These are phyloP conservation scores for Perca flavescens DNA, from an alignment of 2,113 vertebrate genomes.

Conservation along the genomic window DNA sequence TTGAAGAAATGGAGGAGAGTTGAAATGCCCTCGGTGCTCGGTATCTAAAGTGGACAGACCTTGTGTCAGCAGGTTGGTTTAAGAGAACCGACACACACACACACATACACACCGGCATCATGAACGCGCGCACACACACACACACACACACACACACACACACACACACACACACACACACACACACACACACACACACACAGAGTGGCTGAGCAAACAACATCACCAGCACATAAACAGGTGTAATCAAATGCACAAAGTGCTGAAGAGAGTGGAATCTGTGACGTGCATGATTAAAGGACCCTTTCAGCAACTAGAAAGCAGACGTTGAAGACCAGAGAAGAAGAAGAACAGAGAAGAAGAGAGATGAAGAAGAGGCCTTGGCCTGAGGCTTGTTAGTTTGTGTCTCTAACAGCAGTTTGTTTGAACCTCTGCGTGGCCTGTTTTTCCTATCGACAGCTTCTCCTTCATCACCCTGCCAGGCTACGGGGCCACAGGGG, in stretches of 20 bases:
- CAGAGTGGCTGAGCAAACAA: slow-evolving; percentile 77
- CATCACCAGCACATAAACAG: slow-evolving; percentile 74
- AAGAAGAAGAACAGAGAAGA: slow-evolving; percentile 48
- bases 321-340: slow-evolving; percentile 56
- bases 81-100: slow-evolving; percentile 69
- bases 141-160: slow-evolving; percentile 52
- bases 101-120: slow-evolving; percentile 28
- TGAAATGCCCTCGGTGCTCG: slow-evolving; percentile 44
- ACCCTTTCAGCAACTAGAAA: slow-evolving; percentile 69
- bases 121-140: slow-evolving; percentile 23
- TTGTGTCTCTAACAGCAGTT: slow-evolving; percentile 80
- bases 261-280: slow-evolving; percentile 78
- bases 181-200: slow-evolving; percentile 12
- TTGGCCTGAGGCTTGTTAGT: slow-evolving; percentile 71
- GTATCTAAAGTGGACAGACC: slow-evolving; percentile 68
- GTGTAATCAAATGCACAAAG: slow-evolving; percentile 78
- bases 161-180: slow-evolving; percentile 34
- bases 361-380: slow-evolving; percentile 38
- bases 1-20: slow-evolving; percentile 48
- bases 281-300: slow-evolving; percentile 79
- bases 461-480: slow-evolving; percentile 67
- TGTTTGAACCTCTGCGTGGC: slow-evolving; percentile 71
- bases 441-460: slow-evolving; percentile 68
- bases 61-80: slow-evolving; percentile 82
- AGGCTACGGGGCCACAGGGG: slow-evolving; percentile 41